Conservation (phyloP, 2,888 invertebrate genomes). For the Machimus atricapillus region DNA sequence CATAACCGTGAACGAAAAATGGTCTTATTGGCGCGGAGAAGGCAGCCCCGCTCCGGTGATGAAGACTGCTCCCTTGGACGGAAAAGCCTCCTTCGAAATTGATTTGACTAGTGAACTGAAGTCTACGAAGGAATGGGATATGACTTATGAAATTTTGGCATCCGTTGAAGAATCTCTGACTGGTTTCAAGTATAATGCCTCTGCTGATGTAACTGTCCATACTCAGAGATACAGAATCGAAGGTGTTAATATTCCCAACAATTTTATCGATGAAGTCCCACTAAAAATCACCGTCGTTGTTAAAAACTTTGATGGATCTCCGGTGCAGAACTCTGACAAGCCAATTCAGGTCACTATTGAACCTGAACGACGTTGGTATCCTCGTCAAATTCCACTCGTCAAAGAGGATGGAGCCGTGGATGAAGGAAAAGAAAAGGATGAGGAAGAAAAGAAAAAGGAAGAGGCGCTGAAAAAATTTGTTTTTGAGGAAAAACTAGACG, state of each 20-base stretch:
- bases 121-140: slow-evolving; percentile 66
- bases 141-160: slow-evolving; percentile 70
- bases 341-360: slow-evolving; percentile 64
- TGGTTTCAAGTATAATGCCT: slow-evolving; percentile 78
- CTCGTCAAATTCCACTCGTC: slow-evolving; percentile 8
- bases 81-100: slow-evolving; percentile 74
- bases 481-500: slow-evolving; percentile 63
- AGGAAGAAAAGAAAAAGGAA: not conserved
- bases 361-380: not conserved
- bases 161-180: slow-evolving; percentile 91
- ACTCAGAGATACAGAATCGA: slow-evolving; percentile 78
- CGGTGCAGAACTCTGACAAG: slow-evolving; percentile 68
- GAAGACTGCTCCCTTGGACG: slow-evolving; percentile 73
- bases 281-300: slow-evolving; percentile 71
- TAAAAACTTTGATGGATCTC: slow-evolving; percentile 73
- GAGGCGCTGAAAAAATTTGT: not conserved
- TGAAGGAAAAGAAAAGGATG: not conserved
- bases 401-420: not conserved
- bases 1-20: slow-evolving; percentile 74
- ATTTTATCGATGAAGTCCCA: slow-evolving; percentile 87
- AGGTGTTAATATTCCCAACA: slow-evolving; percentile 80
- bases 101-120: slow-evolving; percentile 79
- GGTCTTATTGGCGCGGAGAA: not conserved
- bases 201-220: slow-evolving; percentile 77
- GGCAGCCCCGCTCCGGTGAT: slow-evolving; percentile 51